Evolutionary conservation across 2,888 invertebrate genomes (phyloP), one percentile per base, ranked within the genome.

Genomic region (Rotaria sp.): DNA sequence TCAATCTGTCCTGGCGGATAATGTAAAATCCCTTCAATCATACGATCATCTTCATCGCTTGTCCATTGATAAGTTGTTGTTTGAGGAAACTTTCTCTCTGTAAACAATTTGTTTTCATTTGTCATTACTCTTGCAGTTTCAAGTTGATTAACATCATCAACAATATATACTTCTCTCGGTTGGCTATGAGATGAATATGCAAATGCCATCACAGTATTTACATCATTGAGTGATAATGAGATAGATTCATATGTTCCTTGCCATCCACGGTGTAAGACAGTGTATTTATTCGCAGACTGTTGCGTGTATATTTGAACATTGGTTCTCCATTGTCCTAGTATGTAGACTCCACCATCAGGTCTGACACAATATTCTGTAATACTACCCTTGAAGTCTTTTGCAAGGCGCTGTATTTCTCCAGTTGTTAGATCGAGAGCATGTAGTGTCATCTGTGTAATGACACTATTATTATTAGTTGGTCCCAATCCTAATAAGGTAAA

Each of bases 91-190:
- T 57, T n/a, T 57, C 57, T 24, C 57, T 57, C 26, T 26, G 57
- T 57, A 57, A 57, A 57, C n/a, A 57, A n/a, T 57, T 57, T 57
- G n/a, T 57, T 57, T 57, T 57, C 57, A 57, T n/a, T 57, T 57
- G 57, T 57, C n/a, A 57, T n/a, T 57, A 57, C 57, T n/a, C n/a
- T 24, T 57, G 24, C 57, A n/a, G 57, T n/a, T 4, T 57, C 10
- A 57, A 24, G 26, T 24, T 57, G 55, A 55, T 55, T 24, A 55
- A 55, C 24, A 55, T 55, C 24, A 55, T 55, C 55, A 3, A 55
- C 24, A 24, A 55, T 3, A 55, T 55, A 55, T 24, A 55, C 55
- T 55, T 55, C 55, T 55, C 11, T 55, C 24, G 55, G 55, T 55
- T 24, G 55, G 18, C 24, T 24, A 10, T 24, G 24, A 24, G 55